phyloP scores from a whole-genome alignment of 2,888 invertebrate genomes.

The Ophion ellenae region DNA sequence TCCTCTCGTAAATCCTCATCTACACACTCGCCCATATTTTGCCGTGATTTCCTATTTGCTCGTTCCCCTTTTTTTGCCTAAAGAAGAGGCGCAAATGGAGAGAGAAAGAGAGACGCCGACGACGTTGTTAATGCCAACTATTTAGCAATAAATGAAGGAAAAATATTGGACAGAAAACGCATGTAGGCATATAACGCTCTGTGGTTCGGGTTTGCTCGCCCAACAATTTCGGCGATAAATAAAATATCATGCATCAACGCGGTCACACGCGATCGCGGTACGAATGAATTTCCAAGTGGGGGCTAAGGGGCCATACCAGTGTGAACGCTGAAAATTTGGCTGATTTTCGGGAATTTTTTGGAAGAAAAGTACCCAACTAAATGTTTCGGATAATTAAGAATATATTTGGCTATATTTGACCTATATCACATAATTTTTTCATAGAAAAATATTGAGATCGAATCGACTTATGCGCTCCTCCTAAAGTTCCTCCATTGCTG shows the following conservation, averaged over 20 bases:
- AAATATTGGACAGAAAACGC: neutral
- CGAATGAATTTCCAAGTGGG: too few relatives aligned
- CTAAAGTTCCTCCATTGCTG: too few relatives aligned
- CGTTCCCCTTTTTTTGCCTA: neutral
- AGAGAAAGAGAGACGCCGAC: neutral
- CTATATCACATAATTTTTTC: too few relatives aligned
- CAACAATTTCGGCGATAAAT: neutral
- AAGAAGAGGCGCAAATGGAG: neutral
- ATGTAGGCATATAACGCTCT: neutral
- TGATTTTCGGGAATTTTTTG: too few relatives aligned
- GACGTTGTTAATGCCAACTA: neutral
- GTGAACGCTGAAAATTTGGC: too few relatives aligned
- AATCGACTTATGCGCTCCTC: too few relatives aligned
- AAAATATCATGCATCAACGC: neutral
- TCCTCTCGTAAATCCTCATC: conserved; percentile 49
- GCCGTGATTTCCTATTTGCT: neutral
- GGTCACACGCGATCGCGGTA: too few relatives aligned
- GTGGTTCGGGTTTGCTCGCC: neutral
- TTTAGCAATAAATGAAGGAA: neutral
- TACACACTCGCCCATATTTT: conserved; percentile 4
- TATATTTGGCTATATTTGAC: too few relatives aligned
- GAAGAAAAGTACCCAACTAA: too few relatives aligned
- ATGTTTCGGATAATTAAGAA: too few relatives aligned
- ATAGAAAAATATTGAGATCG: too few relatives aligned
- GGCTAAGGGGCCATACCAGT: too few relatives aligned